Base-by-base conservation (phyloP, 2,113 vertebrate species). In the Platysteira castanea region DNA sequence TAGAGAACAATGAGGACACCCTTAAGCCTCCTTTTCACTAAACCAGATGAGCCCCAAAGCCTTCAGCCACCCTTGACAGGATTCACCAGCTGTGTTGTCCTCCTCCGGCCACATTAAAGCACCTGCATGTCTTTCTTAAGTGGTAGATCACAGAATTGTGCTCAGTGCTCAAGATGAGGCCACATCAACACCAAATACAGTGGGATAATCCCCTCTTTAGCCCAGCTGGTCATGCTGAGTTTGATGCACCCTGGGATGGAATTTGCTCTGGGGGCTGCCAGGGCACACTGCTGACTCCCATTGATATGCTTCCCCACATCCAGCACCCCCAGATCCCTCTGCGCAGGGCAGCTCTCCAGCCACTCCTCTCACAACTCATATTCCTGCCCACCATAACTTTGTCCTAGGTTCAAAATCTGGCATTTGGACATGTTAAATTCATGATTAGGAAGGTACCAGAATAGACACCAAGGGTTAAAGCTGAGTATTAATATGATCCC, bases 341-440 rank as follows among this genome's bases (percentile, higher is more conserved):
- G 27, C 20, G 41, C 31, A 79, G 41, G 35, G 35, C 42, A 57
- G 59, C 23, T 82, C 37, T 44, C 30, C 76, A 61, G 35, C 9
- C 8, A 16, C 41, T 33, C 22, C 35, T 64, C 39, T 59, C 56
- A 17, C 15, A 33, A 1, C 12, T 14, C 11, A 39, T 23, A 44
- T 5, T 28, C 0, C 0, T 57, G 27, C 13, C 64, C 9, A 2
- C 20, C 2, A 4, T 21, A 50, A 50, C 4, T 31, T 15, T 7
- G 9, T 6, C 50, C 80, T 11, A 11, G 19, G 28, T 26, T 41
- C 47, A 70, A 60, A 35, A 69, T 44, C 18, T 24, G 10, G 21
- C 13, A 13, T 23, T 73, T 50, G 12, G 13, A 15, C 24, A 24
- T 35, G 21, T 33, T 44, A 39, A 57, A 53, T 68, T 56, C 65